Percentiles rank a stretch among this genome's conserved stretches.
phyloP scores from a whole-genome alignment of 1,140 invertebrate genomes.

The Drosophila erecta region DNA sequence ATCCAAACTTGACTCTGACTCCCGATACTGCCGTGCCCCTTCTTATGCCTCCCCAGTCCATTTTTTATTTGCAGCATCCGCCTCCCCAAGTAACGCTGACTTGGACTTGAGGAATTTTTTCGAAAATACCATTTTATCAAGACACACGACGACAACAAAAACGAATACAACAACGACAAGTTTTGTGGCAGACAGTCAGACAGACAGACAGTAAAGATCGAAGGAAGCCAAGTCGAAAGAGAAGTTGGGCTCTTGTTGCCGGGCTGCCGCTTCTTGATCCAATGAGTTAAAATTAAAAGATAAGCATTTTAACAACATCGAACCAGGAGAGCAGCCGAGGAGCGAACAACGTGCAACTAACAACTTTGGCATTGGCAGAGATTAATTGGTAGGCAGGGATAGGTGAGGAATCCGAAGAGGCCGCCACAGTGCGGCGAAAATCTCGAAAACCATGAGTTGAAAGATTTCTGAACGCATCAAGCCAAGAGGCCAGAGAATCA shows the following conservation, averaged over 20 bases:
- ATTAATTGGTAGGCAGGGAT: slow-evolving; percentile 83
- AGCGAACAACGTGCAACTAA: slow-evolving; percentile 73
- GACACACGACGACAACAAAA: slow-evolving; percentile 70
- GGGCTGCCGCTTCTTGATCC: slow-evolving; percentile 73
- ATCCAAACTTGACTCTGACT: slow-evolving; percentile 60
- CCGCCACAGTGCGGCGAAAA: slow-evolving; percentile 40
- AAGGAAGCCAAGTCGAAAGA: slow-evolving; percentile 39
- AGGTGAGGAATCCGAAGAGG: slow-evolving; percentile 59
- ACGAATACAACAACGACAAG: slow-evolving; percentile 56
- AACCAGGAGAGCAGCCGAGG: slow-evolving; percentile 43
- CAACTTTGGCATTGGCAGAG: slow-evolving; percentile 84
- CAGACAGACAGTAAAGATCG: slow-evolving; percentile 33
- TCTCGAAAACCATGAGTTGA: slow-evolving; percentile 74
- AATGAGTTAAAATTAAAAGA: slow-evolving; percentile 84
- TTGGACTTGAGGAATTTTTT: slow-evolving; percentile 77
- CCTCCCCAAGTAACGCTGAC: slow-evolving; percentile 56
- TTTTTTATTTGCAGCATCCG: slow-evolving; percentile 36
- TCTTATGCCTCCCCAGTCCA: neutral
- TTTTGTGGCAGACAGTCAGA: slow-evolving; percentile 61
- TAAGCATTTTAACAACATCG: slow-evolving; percentile 81
- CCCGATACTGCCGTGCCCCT: neutral
- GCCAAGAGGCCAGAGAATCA: slow-evolving; percentile 61
- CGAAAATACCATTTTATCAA: slow-evolving; percentile 81
- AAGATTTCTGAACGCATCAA: slow-evolving; percentile 79
- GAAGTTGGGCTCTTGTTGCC: slow-evolving; percentile 57